Evolutionary conservation across 2,113 vertebrate species (phyloP), one percentile per base, ranked within the genome.

Genomic region (Rana temporaria): DNA sequence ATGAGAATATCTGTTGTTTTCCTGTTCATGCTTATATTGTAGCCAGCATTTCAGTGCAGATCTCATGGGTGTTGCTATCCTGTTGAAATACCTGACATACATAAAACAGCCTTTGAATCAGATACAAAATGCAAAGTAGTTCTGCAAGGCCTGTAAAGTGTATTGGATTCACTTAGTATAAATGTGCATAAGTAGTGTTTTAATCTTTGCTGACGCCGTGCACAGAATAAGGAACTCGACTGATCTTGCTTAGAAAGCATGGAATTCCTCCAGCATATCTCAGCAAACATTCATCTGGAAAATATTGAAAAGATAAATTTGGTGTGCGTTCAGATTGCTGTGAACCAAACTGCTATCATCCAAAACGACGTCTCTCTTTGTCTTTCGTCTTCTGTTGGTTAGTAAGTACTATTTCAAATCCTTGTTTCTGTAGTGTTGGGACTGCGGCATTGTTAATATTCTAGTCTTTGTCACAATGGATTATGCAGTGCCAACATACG

Each of bases 161-260:
- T 83, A 83, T 83, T 83, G 71, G 81, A 83, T 83, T 83, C 81
- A 83, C 81, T 83, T 83, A 83, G 71, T 83, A 76, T 83, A 83
- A 83, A 83, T 83, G 81, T 83, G 81, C 81, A 76, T 83, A 76
- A 83, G 76, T 76, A 83, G 81, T 83, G 63, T 83, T 83, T 83
- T 83, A 83, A 83, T 83, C 81, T 83, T 83, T 83, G 71, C 81
- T 83, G 81, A 83, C 16, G 71, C 72, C 55, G 81, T 83, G 81
- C 62, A 67, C 20, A 20, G 81, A 83, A 83, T 83, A 60, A 83
- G 42, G 80, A 81, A 73, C 68, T 73, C 42, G 19, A 72, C 57
- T 65, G 48, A 83, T 83, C 71, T 83, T 83, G 81, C 72, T 83
- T 76, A 68, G 72, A 83, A 83, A 83, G 81, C 81, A 83, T 83